These are phyloP conservation scores for Thaumatotibia leucotreta DNA, from an alignment of 1,140 invertebrate genomes.

Conservation along the genomic window DNA sequence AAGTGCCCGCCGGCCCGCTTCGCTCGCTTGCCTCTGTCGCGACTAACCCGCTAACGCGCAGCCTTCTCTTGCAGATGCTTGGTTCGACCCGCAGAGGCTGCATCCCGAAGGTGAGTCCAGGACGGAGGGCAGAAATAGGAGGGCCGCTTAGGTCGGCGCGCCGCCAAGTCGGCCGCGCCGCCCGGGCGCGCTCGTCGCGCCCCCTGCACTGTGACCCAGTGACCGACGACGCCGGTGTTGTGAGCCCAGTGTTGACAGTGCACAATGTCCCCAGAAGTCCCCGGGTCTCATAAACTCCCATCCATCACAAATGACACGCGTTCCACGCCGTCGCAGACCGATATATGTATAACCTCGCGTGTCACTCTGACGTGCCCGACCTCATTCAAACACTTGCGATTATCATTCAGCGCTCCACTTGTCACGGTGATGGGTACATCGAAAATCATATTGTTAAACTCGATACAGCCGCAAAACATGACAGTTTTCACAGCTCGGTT, in stretches of 20 bases:
- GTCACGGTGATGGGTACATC: neutral
- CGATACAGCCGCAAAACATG: neutral
- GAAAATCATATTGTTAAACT: neutral
- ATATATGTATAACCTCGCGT: constrained; percentile 13
- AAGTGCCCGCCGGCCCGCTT: constrained; percentile 60
- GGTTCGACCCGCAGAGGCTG: constrained; percentile 92
- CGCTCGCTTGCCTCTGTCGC: constrained; percentile 60
- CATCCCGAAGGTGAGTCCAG: constrained; percentile 88
- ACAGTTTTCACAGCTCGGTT: neutral
- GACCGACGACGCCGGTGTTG: constrained; percentile 26
- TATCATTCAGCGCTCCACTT: constrained; percentile 4
- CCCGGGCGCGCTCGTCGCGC: constrained; percentile 29
- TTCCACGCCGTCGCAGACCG: constrained; percentile 1
- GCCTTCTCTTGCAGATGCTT: constrained; percentile 88
- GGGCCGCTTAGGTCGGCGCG: constrained; percentile 35
- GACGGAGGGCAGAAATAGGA: constrained; percentile 38
- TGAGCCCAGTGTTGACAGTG: constrained; percentile 27
- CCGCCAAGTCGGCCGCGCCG: constrained; percentile 29
- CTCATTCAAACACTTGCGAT: constrained; percentile 14
- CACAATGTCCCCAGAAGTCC: constrained; percentile 2
- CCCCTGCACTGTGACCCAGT: constrained; percentile 31
- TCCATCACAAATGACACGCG: neutral
- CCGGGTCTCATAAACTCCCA: neutral
- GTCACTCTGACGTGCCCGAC: constrained; percentile 7
- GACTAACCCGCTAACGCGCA: constrained; percentile 71